A percentile compares a stretch with the other conserved stretches of the same genome.
These are phyloP conservation scores for Mya arenaria DNA, from an alignment of 1,140 invertebrate genomes.

Conservation along the genomic window DNA sequence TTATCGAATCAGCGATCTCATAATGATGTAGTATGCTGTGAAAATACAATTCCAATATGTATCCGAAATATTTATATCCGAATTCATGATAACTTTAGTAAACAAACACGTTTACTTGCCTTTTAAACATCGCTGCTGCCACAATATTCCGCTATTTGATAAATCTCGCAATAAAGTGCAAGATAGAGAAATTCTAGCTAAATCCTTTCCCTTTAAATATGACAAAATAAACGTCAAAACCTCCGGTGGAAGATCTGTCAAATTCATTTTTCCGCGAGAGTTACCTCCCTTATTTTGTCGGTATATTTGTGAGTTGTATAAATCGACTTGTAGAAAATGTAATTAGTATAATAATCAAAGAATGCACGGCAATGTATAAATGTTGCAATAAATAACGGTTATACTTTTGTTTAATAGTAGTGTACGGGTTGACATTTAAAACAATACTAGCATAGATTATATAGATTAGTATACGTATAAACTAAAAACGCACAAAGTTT, in stretches of 20 bases:
- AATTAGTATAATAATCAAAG: too few species aligned
- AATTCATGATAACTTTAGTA: background rate
- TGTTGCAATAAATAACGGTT: too few species aligned
- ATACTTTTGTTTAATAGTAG: too few species aligned
- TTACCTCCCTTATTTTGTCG: background rate
- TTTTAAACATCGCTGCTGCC: background rate
- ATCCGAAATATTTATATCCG: background rate
- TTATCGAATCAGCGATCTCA: too few species aligned
- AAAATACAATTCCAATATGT: background rate
- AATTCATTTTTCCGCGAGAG: slow-evolving; percentile 14
- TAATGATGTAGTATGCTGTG: too few species aligned
- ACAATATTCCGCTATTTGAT: background rate
- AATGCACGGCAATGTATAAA: too few species aligned
- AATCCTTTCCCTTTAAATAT: slow-evolving; percentile 13
- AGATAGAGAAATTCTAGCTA: background rate
- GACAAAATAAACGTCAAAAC: background rate
- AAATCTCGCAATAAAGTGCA: slow-evolving; percentile 16
- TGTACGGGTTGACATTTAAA: too few species aligned
- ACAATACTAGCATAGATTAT: too few species aligned
- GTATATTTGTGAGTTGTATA: too few species aligned
- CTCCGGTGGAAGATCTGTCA: slow-evolving; percentile 27
- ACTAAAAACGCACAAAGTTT: too few species aligned
- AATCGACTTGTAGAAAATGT: too few species aligned
- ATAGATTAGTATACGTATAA: too few species aligned
- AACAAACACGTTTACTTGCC: background rate